A percentile compares a stretch with the other conserved stretches of the same genome.
These are phyloP conservation scores for Sesamia nonagrioides DNA, from an alignment of 1,140 invertebrate genomes.

Conservation along the genomic window DNA sequence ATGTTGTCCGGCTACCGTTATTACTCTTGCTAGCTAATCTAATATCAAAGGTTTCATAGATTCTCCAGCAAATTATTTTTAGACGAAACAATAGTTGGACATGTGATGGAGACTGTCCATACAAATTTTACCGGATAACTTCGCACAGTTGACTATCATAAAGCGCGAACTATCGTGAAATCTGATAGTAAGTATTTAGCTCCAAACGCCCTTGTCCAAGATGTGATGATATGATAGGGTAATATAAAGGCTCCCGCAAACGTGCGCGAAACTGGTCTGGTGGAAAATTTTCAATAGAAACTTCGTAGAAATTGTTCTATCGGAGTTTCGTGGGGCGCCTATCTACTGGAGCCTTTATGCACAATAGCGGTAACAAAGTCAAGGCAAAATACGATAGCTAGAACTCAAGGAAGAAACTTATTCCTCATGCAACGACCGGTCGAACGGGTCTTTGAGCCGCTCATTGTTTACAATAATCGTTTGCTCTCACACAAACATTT, in stretches of 20 bases:
- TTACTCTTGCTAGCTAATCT: too few species aligned
- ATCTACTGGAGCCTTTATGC: not conserved
- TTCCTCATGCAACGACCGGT: slow-evolving; percentile 30
- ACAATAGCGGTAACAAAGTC: not conserved
- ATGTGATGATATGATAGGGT: not conserved
- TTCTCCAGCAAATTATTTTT: too few species aligned
- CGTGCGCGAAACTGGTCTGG: too few species aligned
- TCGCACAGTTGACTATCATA: not conserved
- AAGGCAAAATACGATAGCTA: not conserved
- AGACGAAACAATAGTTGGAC: too few species aligned
- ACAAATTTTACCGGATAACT: not conserved
- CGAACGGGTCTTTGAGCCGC: slow-evolving; percentile 13
- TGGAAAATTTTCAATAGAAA: too few species aligned
- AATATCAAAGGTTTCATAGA: too few species aligned
- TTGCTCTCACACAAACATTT: slow-evolving; percentile 31
- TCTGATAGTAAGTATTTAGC: too few species aligned
- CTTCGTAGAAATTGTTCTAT: too few species aligned
- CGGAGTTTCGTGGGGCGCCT: too few species aligned
- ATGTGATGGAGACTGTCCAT: too few species aligned
- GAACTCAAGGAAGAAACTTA: slow-evolving; percentile 16
- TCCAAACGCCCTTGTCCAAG: slow-evolving; percentile 1
- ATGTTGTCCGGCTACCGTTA: too few species aligned
- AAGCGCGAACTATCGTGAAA: too few species aligned
- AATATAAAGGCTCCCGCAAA: not conserved
- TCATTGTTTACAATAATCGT: slow-evolving; percentile 40